These are phyloP conservation scores for Tricholauxania praeusta DNA, from an alignment of 2,888 invertebrate species.

Conservation along the genomic window DNA sequence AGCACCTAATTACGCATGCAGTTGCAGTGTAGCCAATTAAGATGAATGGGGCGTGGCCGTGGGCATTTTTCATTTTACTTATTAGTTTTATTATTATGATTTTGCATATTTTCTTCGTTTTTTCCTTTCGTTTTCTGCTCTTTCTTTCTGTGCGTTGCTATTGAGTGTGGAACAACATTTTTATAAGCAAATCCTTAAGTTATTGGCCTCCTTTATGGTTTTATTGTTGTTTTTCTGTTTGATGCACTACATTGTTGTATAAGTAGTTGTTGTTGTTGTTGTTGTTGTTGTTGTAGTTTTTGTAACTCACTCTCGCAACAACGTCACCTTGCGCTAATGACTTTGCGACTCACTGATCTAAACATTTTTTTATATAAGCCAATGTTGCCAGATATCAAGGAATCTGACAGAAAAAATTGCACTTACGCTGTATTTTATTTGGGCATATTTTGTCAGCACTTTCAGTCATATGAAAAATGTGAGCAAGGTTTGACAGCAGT, in stretches of 20 bases:
- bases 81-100: conserved; percentile 40
- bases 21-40: conserved; percentile 43
- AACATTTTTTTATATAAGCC: background rate
- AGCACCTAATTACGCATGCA: conserved; percentile 42
- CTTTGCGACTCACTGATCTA: conserved; percentile 26
- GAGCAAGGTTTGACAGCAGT: too few relatives aligned
- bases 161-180: background rate
- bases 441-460: too few relatives aligned
- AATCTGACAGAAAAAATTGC: too few relatives aligned
- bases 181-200: background rate
- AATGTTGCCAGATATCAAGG: too few relatives aligned
- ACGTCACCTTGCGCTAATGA: conserved; percentile 23
- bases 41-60: conserved; percentile 43
- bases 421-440: too few relatives aligned
- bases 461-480: too few relatives aligned
- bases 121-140: background rate
- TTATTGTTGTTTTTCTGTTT: background rate
- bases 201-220: background rate
- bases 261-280: background rate
- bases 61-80: conserved; percentile 44
- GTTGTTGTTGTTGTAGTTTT: background rate
- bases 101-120: conserved; percentile 21
- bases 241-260: background rate
- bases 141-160: background rate
- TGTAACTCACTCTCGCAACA: background rate